phyloP scores from a whole-genome alignment of 2,888 invertebrate genomes.

The Cataglyphis altisquamis region DNA sequence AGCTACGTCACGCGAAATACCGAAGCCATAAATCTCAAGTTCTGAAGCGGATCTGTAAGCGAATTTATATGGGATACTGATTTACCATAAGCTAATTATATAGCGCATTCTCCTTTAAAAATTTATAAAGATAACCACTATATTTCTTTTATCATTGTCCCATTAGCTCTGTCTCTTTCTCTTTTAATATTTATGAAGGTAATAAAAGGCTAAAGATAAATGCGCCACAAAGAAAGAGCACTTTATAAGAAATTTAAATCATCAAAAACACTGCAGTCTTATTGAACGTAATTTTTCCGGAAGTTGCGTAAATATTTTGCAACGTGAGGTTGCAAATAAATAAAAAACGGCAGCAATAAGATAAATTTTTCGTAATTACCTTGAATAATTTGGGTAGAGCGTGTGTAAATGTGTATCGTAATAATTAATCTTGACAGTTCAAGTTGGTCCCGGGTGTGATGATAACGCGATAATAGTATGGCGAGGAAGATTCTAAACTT shows the following conservation, averaged over 20 bases:
- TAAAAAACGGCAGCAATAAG: constrained; percentile 6
- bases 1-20: constrained; percentile 17
- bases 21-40: constrained; percentile 36
- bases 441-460: constrained; percentile 1
- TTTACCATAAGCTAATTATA: background rate
- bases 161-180: background rate
- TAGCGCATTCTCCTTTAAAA: background rate
- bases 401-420: background rate
- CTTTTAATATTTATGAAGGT: background rate
- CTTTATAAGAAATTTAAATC: background rate
- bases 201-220: constrained; percentile 2
- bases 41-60: constrained; percentile 28
- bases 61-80: constrained; percentile 25
- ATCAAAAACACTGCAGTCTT: background rate
- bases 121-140: background rate
- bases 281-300: constrained; percentile 11
- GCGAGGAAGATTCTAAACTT: constrained; percentile 35
- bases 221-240: background rate
- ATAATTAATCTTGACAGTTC: constrained; percentile 56
- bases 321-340: constrained; percentile 4
- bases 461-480: background rate
- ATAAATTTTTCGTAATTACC: constrained; percentile 43
- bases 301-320: constrained; percentile 47
- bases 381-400: constrained; percentile 42
- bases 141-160: no score